Conservation (phyloP, 2,797 vertebrate genomes). For the Eulemur mongoz region DNA sequence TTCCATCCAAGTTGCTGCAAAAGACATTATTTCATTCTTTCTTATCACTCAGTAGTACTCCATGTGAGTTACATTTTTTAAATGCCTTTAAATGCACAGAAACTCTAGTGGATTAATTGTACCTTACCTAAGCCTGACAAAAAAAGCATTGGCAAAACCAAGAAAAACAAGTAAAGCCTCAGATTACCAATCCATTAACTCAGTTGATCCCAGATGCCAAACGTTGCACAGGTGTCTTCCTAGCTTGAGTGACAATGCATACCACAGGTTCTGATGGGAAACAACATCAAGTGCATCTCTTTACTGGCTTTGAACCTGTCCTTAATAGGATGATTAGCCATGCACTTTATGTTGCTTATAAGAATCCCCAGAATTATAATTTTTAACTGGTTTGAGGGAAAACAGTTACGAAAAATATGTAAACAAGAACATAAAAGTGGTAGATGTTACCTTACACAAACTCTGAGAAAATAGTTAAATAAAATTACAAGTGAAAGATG, state of each 20-base stretch:
- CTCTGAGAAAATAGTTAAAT: background rate
- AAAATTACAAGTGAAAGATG: background rate
- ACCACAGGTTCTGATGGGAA: background rate
- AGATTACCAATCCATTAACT: background rate
- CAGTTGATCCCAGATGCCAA: background rate
- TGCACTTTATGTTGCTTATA: background rate
- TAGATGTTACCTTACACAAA: background rate
- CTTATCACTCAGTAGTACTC: too few relatives aligned
- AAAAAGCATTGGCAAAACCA: conserved; percentile 29
- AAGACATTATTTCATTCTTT: too few relatives aligned
- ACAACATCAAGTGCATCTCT: rapidly evolving
- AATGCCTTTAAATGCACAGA: background rate
- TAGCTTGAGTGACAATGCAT: background rate
- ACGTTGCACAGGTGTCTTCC: rapidly evolving
- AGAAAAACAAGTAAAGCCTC: background rate
- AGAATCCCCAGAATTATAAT: background rate
- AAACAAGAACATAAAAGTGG: background rate
- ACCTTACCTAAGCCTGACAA: background rate
- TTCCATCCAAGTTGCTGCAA: background rate
- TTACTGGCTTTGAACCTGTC: background rate
- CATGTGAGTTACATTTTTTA: background rate
- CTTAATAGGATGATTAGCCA: background rate
- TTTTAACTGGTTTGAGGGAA: background rate
- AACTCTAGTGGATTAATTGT: background rate
- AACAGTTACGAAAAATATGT: background rate